Conservation (phyloP, 2,888 invertebrate species). For the Tipula helvola region DNA sequence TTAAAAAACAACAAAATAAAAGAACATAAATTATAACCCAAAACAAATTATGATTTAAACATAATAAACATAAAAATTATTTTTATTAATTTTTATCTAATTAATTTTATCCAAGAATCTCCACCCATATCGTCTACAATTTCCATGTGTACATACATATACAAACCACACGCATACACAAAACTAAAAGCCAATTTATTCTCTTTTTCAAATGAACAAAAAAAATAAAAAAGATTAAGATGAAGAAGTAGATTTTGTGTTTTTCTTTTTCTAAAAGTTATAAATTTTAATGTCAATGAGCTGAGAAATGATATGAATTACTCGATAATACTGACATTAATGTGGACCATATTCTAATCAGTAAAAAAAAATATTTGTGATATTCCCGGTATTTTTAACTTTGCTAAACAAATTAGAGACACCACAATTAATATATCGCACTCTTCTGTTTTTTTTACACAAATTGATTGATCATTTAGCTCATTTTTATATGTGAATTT, state of each 20-base stretch:
- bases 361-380: neutral
- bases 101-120: constrained; percentile 4
- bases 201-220: neutral
- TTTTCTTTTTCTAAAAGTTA: neutral
- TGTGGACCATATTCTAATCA: constrained; percentile 6
- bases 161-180: neutral
- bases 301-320: neutral
- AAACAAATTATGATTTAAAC: constrained; percentile 4
- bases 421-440: neutral
- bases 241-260: neutral
- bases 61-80: neutral
- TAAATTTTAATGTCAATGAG: constrained; percentile 4
- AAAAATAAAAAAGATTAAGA: neutral
- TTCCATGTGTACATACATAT: neutral
- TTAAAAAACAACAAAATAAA: neutral
- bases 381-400: neutral
- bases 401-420: neutral
- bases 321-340: neutral
- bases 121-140: neutral
- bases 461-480: constrained; percentile 4
- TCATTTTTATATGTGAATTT: neutral
- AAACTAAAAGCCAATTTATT: neutral
- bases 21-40: neutral
- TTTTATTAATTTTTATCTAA: neutral
- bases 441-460: neutral